Percentiles rank a stretch among this genome's conserved stretches.
Evolutionary conservation across 2,888 invertebrate species (phyloP).

Genomic region (Tricholauxania praeusta): DNA sequence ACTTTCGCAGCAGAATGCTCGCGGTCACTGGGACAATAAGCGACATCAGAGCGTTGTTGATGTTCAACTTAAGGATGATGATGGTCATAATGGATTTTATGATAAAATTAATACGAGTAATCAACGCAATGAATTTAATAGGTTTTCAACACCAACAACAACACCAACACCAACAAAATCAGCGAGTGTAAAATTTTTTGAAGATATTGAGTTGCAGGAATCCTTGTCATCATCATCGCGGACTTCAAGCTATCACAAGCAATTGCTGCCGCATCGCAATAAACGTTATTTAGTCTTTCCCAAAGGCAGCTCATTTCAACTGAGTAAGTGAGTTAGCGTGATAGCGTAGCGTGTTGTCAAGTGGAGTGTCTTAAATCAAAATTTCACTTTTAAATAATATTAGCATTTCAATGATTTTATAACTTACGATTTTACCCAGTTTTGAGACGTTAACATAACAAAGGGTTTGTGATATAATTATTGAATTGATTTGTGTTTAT

Average conservation of each 20-base stretch:
- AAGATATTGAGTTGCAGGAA: constrained; percentile 42
- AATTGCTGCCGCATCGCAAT: constrained; percentile 61
- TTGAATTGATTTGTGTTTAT: too few relatives aligned
- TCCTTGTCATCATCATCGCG: background rate
- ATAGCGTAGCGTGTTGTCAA: background rate
- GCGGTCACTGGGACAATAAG: background rate
- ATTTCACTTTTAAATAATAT: too few relatives aligned
- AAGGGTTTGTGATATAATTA: too few relatives aligned
- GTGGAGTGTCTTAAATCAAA: too few relatives aligned
- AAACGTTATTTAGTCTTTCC: constrained; percentile 70
- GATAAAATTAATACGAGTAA: constrained; percentile 49
- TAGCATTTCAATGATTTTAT: too few relatives aligned
- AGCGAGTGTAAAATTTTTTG: constrained; percentile 37
- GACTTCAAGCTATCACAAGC: constrained; percentile 22
- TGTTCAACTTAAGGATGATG: constrained; percentile 9
- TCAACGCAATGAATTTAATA: constrained; percentile 45
- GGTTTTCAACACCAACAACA: constrained; percentile 27
- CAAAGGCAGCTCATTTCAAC: constrained; percentile 68
- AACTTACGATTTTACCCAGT: too few relatives aligned
- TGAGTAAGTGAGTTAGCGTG: constrained; percentile 52
- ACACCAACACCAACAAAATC: constrained; percentile 19
- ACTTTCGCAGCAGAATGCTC: constrained; percentile 44
- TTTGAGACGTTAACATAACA: too few relatives aligned
- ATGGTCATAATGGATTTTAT: constrained; percentile 42
- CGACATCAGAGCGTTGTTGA: background rate